Evolutionary conservation across 2,888 invertebrate species (phyloP), one percentile per base, ranked within the genome.

Genomic region (Sthenelais limicola): DNA sequence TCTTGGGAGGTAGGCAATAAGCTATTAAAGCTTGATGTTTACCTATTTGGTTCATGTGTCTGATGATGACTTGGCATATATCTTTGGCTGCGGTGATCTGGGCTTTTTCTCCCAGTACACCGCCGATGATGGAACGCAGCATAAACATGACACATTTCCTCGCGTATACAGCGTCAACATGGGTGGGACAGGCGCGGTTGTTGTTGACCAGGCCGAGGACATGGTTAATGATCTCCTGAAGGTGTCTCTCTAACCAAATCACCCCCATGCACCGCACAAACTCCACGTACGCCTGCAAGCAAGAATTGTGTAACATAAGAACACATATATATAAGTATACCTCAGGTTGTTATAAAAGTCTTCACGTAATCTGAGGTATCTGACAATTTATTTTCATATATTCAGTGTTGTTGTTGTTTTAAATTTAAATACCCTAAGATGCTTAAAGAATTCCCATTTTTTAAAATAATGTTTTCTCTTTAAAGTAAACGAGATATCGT

Each of bases 141-240:
- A 98, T 96, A 87, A 97, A 99, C 86, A 94, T 95, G 75, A 98
- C 95, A 87, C 98, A 99, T 89, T 97, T 97, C 80, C 98, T 92
- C 0, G 98, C 97, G 87, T 98, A 97, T 1, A 98, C 97, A 18
- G 97, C 97, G 88, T 98, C 98, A 0, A 98, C 97, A 85, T 99
- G 98, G 0, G 96, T 96, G 18, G 95, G 94, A 0, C 96, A 95
- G 0, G 97, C 96, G 88, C 96, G 96, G 0, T 97, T 97, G 89
- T 96, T 97, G 0, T 96, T 95, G 1, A 90, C 96, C 78, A 98
- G 89, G 83, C 97, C 96, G 67, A 98, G 89, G 3, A 98, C 92
- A 86, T 98, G 98, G 12, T 92, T 92, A n/a, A 98, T 89, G 81
- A 98, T 92, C 0, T 92, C 91, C 18, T 92, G 92, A 83, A 98